These are phyloP conservation scores for Drosophila mayri DNA, from an alignment of 1,140 invertebrate genomes.

Conservation along the genomic window DNA sequence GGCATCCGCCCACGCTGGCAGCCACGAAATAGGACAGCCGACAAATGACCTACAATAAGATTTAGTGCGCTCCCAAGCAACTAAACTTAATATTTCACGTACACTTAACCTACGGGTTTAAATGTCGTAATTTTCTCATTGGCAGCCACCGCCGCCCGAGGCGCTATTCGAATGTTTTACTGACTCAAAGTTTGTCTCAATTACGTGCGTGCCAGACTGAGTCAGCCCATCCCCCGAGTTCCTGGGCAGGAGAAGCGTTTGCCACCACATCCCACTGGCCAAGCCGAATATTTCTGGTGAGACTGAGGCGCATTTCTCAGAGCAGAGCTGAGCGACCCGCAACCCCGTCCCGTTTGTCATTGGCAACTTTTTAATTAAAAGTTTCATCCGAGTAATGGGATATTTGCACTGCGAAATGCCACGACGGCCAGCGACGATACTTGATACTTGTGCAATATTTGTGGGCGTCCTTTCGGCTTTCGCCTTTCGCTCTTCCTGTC, in stretches of 20 bases:
- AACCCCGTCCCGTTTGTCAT: slow-evolving; percentile 68
- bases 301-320: slow-evolving; percentile 56
- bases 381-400: slow-evolving; percentile 82
- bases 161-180: slow-evolving; percentile 73
- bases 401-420: slow-evolving; percentile 81
- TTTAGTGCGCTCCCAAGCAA: slow-evolving; percentile 78
- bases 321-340: slow-evolving; percentile 2
- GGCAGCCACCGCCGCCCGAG: slow-evolving; percentile 44
- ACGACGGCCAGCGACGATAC: slow-evolving; percentile 57
- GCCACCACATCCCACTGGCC: slow-evolving; percentile 36
- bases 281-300: slow-evolving; percentile 63
- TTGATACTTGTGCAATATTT: slow-evolving; percentile 73
- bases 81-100: slow-evolving; percentile 82
- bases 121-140: slow-evolving; percentile 81
- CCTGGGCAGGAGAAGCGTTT: neutral
- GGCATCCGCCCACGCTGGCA: slow-evolving; percentile 10
- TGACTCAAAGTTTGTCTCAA: slow-evolving; percentile 81
- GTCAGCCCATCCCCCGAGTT: slow-evolving; percentile 31
- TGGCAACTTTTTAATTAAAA: slow-evolving; percentile 83
- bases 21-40: slow-evolving; percentile 75
- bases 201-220: slow-evolving; percentile 79
- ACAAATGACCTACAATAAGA: slow-evolving; percentile 77
- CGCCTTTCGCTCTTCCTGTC: slow-evolving; percentile 29
- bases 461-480: slow-evolving; percentile 43
- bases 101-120: slow-evolving; percentile 81